Base-by-base conservation (phyloP, 1,140 invertebrate genomes). In the Drosophila yakuba region DNA sequence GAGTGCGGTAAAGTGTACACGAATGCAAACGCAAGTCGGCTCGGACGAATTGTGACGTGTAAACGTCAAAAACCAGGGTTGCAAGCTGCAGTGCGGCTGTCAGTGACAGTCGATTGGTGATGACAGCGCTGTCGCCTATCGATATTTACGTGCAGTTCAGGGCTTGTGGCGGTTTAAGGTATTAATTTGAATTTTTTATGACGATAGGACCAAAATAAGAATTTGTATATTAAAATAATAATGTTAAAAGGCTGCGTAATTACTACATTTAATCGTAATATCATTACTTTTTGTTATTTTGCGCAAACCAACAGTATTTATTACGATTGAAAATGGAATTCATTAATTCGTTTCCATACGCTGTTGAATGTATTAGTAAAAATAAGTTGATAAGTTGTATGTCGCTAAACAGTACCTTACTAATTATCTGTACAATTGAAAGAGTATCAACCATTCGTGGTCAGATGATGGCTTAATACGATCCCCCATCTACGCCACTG, bases 1-100 rank as follows among this genome's bases (percentile, higher is more conserved):
- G 59, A 59, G 62, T 66, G 44, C 75, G 47, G 44, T 44, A 43
- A 74, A 81, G 71, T 80, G 82, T 64, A 90, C 74, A 89, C 84
- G 84, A 89, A 80, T 74, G 82, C 82, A 84, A 67, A 36, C 58
- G 47, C 44, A 54, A 72, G 43, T 78, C 82, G 78, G 81, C 60
- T 38, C 62, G 55, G 23, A 54, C 66, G 69, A 57, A 51, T 50
- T 52, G 78, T 86, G 83, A 86, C 83, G 83, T 88, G 61, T 81
- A 81, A 84, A 85, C 64, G 81, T 85, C 81, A 80, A 80, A 75
- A 50, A 10, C 8, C 63, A 79, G 45, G 17, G 78, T 58, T 77
- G 73, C 52, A 38, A 4, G 78, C 61, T 77, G 73, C 52, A 38
- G 4, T 36, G 10, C 44, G 47, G 20, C 50, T 64, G 52, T 10